Evolutionary conservation across 1,140 invertebrate species (phyloP).

Genomic region (Drosophila mojavensis): DNA sequence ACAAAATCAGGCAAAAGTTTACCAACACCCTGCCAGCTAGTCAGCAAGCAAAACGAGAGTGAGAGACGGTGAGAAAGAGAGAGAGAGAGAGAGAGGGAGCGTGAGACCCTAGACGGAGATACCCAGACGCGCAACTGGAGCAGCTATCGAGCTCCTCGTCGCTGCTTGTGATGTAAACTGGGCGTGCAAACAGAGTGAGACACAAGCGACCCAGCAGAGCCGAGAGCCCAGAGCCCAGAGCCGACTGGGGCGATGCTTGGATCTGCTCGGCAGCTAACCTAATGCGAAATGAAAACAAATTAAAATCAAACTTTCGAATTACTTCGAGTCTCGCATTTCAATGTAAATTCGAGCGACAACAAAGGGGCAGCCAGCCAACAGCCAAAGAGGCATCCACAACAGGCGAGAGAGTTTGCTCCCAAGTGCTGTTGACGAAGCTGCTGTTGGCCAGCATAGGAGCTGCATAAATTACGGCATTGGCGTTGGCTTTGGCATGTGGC

Average conservation of each 20-base stretch:
- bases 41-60: neutral
- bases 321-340: slow-evolving; percentile 83
- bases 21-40: slow-evolving; percentile 63
- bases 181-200: slow-evolving; percentile 69
- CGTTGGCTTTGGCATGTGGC: slow-evolving; percentile 20
- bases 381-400: neutral
- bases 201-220: neutral
- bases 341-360: slow-evolving; percentile 82
- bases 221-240: too few relatives aligned
- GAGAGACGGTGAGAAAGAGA: slow-evolving; percentile 6
- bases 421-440: neutral
- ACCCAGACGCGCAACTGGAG: slow-evolving; percentile 69
- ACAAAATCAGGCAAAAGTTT: slow-evolving; percentile 83
- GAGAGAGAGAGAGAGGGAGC: slow-evolving; percentile 7
- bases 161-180: slow-evolving; percentile 77
- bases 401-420: neutral
- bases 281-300: slow-evolving; percentile 84
- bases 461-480: slow-evolving; percentile 51
- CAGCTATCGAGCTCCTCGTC: slow-evolving; percentile 57
- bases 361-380: slow-evolving; percentile 35
- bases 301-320: slow-evolving; percentile 84
- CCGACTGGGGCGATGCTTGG: slow-evolving; percentile 19
- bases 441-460: slow-evolving; percentile 30
- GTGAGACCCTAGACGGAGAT: slow-evolving; percentile 19
- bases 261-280: slow-evolving; percentile 58